Evolutionary conservation across 2,797 vertebrate species (phyloP).

Genomic region (Centropyge bicolor): DNA sequence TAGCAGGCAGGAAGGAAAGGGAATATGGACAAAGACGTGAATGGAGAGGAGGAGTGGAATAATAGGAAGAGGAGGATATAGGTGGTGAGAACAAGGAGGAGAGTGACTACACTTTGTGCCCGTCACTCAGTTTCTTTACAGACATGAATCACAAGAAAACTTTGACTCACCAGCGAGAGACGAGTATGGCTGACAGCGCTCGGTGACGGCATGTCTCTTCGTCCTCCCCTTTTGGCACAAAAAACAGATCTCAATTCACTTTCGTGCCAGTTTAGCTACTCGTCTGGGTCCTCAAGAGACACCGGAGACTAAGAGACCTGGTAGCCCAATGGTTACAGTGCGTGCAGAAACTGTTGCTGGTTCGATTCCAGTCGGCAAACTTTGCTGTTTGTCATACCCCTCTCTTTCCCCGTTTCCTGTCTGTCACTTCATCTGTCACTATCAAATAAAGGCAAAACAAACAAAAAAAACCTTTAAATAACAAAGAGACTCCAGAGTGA

Average conservation of each 20-base stretch:
- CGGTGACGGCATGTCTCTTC: slow-evolving; percentile 85
- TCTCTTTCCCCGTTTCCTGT: too few relatives aligned
- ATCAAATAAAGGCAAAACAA: too few relatives aligned
- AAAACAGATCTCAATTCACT: slow-evolving; percentile 31
- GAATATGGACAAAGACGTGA: slow-evolving; percentile 68
- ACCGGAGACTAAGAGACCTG: background rate
- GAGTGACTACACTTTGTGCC: slow-evolving; percentile 52
- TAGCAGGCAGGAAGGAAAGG: slow-evolving; percentile 76
- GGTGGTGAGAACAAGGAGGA: slow-evolving; percentile 54
- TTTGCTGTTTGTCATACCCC: too few relatives aligned
- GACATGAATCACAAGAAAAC: slow-evolving; percentile 83
- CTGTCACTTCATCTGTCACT: too few relatives aligned
- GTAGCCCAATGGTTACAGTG: too few relatives aligned
- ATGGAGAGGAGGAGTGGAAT: slow-evolving; percentile 67
- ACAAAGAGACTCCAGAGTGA: slow-evolving; percentile 32
- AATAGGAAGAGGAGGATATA: slow-evolving; percentile 60
- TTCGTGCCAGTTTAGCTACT: slow-evolving; percentile 36
- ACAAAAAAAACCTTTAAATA: too few relatives aligned
- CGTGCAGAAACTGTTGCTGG: too few relatives aligned
- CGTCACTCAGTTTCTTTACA: slow-evolving; percentile 57
- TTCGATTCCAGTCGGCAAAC: too few relatives aligned
- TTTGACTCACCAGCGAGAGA: slow-evolving; percentile 82
- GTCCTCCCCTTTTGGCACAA: slow-evolving; percentile 74
- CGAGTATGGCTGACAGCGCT: slow-evolving; percentile 71
- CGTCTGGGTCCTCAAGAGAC: slow-evolving; percentile 24